A percentile compares a stretch with the other conserved stretches of the same genome.
These are phyloP conservation scores for Zosterops hypoxanthus DNA, from an alignment of 2,113 vertebrate genomes.

Conservation along the genomic window DNA sequence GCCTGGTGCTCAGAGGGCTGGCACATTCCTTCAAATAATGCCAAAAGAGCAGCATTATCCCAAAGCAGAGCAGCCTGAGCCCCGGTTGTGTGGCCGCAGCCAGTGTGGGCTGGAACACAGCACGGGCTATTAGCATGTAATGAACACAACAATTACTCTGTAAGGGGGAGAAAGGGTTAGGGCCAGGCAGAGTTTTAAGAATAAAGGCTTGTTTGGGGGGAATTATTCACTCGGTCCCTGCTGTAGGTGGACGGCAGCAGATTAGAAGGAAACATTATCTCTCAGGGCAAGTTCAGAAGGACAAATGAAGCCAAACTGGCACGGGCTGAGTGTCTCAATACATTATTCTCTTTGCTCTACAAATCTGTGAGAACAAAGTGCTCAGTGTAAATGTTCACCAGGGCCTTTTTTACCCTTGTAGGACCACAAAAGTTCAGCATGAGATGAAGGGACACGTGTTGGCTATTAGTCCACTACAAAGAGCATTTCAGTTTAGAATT, in stretches of 20 bases:
- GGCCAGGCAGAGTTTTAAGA: constrained; percentile 56
- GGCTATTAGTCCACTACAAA: constrained; percentile 83
- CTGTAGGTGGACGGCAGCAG: constrained; percentile 81
- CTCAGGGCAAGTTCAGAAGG: constrained; percentile 78
- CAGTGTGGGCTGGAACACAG: constrained; percentile 61
- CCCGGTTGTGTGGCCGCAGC: constrained; percentile 36
- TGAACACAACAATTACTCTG: constrained; percentile 59
- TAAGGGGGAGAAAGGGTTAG: constrained; percentile 12
- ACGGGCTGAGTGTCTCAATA: constrained; percentile 71
- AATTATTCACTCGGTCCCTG: constrained; percentile 74
- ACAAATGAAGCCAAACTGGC: constrained; percentile 72
- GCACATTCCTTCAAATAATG: constrained; percentile 19
- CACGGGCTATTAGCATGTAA: constrained; percentile 23
- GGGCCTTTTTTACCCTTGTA: constrained; percentile 71
- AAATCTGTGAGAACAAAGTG: constrained; percentile 83
- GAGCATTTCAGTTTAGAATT: constrained; percentile 88
- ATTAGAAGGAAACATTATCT: constrained; percentile 88
- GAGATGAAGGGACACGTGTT: constrained; percentile 86
- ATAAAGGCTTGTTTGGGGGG: constrained; percentile 79
- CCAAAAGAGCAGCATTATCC: constrained; percentile 48
- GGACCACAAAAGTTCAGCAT: constrained; percentile 84
- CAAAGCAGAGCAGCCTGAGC: background rate
- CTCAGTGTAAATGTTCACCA: constrained; percentile 76
- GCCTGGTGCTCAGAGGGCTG: background rate
- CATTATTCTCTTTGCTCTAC: constrained; percentile 78